Percentiles rank a stretch among this genome's conserved stretches.
Evolutionary conservation across 2,888 invertebrate genomes (phyloP).

Genomic region (Thera obeliscata): DNA sequence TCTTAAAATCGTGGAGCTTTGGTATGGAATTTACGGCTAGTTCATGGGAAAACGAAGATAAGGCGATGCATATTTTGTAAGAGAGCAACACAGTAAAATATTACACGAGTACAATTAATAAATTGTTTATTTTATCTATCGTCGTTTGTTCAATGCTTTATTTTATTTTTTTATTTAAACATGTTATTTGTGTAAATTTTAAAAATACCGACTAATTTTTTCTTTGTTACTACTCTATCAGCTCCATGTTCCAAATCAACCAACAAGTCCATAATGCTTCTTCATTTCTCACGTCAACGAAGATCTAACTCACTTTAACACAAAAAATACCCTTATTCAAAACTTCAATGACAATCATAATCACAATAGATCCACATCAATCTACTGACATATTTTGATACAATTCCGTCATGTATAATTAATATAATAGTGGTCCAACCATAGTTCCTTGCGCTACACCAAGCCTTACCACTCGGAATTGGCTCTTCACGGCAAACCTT

Average conservation of each 20-base stretch:
- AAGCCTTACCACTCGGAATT: slow-evolving; percentile 39
- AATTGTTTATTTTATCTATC: background rate
- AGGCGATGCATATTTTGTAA: background rate
- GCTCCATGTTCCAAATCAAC: slow-evolving; percentile 5
- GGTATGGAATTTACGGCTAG: slow-evolving; percentile 27
- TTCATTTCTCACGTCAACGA: slow-evolving; percentile 38
- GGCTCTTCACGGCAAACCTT: background rate
- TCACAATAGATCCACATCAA: slow-evolving; percentile 56
- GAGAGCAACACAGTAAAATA: background rate
- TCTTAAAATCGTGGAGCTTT: slow-evolving; percentile 32
- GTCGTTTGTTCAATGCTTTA: too few relatives aligned
- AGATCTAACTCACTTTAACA: slow-evolving; percentile 24
- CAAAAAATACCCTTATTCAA: slow-evolving; percentile 38
- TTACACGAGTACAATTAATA: background rate
- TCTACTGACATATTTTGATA: slow-evolving; percentile 72
- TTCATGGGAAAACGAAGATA: slow-evolving; percentile 23
- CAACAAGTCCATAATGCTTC: slow-evolving; percentile 27
- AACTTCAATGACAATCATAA: slow-evolving; percentile 43
- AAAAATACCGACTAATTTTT: too few relatives aligned
- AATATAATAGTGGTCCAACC: slow-evolving; percentile 66
- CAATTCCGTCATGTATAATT: slow-evolving; percentile 78
- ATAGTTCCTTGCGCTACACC: slow-evolving; percentile 65
- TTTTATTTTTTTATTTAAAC: too few relatives aligned
- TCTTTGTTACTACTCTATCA: background rate
- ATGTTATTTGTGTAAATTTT: too few relatives aligned